Base-by-base conservation (phyloP, 53 echinoderm and acorn worm species). In the Holothuria leucospilota region DNA sequence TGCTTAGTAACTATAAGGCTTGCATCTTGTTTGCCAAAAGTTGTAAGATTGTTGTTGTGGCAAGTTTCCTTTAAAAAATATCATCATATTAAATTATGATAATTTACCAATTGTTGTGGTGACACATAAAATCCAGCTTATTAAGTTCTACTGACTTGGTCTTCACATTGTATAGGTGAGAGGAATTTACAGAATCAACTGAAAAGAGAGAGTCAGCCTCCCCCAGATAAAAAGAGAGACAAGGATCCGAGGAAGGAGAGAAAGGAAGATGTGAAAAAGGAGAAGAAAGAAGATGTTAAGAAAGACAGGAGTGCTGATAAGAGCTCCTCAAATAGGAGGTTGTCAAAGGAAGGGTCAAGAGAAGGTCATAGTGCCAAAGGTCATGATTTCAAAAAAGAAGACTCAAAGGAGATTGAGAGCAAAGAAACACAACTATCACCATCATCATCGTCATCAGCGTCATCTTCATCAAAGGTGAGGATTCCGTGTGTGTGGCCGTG, bases 201-300 rank as follows among this genome's bases (percentile, higher is more conserved):
- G 51, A 75, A 75, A 49, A 53, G 52, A 12, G 75, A 75, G 12
- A 49, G 75, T 14, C 81, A 59, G 8, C 62, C 81, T 20, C 81
- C 81, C 10, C 81, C 81, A 38, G 85, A 90, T 21, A 78, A 89
- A 51, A 39, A 65, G 62, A 85, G 84, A 69, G 71, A 62, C 85
- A 91, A 68, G 59, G 80, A 78, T 34, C 62, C 87, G 24, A 75
- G 41, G 80, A 51, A 78, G 40, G 87, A 94, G 68, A 71, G 62
- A 68, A 58, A 25, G 38, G 73, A 86, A 58, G 34, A 81, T 0
- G 85, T 81, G 2, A 77, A 62, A 23, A 81, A 82, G 77, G 82
- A 86, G 15, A 71, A 38, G 53, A 63, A 56, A 20, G 89, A 71
- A 24, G 52, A 88, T 9, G 59, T 46, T 15, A 84, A 77, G 23